These are phyloP conservation scores for Arremon aurantiirostris DNA, from an alignment of 2,797 vertebrate species.

Conservation along the genomic window DNA sequence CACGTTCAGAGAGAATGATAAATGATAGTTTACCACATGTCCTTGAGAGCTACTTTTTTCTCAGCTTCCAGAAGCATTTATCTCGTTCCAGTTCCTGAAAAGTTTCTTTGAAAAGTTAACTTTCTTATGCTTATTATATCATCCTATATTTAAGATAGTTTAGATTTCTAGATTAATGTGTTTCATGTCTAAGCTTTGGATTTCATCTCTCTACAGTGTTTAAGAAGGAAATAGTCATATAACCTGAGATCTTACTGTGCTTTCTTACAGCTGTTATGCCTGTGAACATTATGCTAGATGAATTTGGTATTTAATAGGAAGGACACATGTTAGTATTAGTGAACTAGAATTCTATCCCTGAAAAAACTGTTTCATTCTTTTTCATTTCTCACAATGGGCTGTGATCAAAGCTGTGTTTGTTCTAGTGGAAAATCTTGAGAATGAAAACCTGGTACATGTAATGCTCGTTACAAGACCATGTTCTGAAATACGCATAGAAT, in stretches of 20 bases:
- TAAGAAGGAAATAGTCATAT: not conserved
- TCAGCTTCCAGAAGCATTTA: conserved; percentile 12
- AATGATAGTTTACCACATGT: conserved; percentile 17
- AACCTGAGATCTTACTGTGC: not conserved
- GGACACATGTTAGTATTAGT: not conserved
- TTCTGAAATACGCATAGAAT: not conserved
- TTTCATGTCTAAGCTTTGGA: not conserved
- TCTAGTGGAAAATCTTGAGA: not conserved
- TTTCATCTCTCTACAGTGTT: not conserved
- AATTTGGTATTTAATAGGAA: not conserved
- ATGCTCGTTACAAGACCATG: not conserved
- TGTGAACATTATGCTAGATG: not conserved
- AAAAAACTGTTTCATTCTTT: not conserved
- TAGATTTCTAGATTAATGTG: not conserved
- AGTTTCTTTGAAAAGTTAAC: not conserved
- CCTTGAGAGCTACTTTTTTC: conserved; percentile 26
- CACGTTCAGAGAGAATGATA: not conserved
- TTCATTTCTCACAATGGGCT: not conserved
- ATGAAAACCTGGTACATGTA: not conserved
- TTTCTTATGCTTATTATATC: not conserved
- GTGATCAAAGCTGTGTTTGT: not conserved
- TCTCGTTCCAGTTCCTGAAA: not conserved
- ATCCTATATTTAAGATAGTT: not conserved
- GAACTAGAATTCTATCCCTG: not conserved
- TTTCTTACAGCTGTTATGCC: not conserved